phyloP scores from a whole-genome alignment of 2,113 vertebrate genomes.

The Dicrurus megarhynchus region DNA sequence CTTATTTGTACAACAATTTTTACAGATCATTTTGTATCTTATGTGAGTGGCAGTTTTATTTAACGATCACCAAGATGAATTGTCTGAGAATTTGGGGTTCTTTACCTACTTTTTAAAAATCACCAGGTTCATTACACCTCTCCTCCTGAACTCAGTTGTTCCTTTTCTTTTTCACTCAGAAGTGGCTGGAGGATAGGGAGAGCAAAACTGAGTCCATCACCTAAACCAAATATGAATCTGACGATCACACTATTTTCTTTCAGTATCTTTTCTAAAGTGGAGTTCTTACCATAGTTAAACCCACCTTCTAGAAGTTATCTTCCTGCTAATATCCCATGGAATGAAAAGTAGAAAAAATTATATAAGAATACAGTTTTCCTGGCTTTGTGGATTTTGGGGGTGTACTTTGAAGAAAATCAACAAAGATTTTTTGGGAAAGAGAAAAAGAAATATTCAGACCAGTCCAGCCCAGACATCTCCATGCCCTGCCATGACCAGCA shows the following conservation, averaged over 20 bases:
- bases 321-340: neutral
- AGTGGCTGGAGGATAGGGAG: neutral
- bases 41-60: neutral
- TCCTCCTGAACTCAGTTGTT: neutral
- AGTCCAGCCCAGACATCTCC: neutral
- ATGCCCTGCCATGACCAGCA: neutral
- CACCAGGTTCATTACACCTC: neutral
- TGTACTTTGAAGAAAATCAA: neutral
- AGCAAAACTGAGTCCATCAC: neutral
- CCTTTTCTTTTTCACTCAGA: neutral
- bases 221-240: neutral
- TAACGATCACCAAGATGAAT: neutral
- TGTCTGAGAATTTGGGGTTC: neutral
- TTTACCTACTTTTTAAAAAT: neutral
- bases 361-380: neutral
- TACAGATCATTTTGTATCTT: constrained; percentile 15
- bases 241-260: constrained; percentile 18
- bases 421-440: neutral
- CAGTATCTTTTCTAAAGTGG: neutral
- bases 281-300: neutral
- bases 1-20: neutral
- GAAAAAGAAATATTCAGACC: neutral
- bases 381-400: neutral
- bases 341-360: neutral
- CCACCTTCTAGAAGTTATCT: neutral